phyloP scores from a whole-genome alignment of 2,113 vertebrate species.

The Chaetura pelagica region DNA sequence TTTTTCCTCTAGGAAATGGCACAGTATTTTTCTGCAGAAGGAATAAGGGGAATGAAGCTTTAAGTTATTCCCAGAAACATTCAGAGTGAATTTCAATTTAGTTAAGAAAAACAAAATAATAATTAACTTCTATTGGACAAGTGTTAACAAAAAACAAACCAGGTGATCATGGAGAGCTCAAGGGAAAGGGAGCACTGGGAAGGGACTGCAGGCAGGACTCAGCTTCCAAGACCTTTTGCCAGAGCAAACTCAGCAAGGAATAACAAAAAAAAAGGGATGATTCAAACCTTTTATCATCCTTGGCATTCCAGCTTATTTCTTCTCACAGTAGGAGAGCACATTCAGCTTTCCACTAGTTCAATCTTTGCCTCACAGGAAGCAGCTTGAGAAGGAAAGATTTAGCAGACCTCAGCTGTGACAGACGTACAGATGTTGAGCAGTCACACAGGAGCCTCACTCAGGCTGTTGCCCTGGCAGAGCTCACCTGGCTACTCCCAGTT shows the following conservation, averaged over 20 bases:
- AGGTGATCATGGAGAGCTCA: neutral
- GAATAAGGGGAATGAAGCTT: neutral
- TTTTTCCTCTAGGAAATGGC: neutral
- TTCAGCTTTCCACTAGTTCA: fast-evolving
- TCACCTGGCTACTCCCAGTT: neutral
- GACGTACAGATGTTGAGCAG: fast-evolving
- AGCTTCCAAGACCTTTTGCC: neutral
- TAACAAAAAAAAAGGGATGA: neutral
- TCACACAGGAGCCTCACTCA: neutral
- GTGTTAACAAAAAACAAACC: neutral
- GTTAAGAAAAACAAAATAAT: neutral
- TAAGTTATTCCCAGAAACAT: neutral
- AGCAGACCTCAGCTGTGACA: fast-evolving
- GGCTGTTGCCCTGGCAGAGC: neutral
- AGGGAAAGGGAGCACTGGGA: neutral
- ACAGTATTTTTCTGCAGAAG: fast-evolving
- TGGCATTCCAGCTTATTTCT: neutral
- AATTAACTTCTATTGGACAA: neutral
- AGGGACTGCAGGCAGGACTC: neutral
- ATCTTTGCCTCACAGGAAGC: neutral
- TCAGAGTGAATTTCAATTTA: neutral
- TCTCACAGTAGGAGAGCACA: too few species aligned
- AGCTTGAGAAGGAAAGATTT: neutral
- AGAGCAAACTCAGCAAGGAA: neutral
- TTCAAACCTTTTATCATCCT: neutral